Evolutionary conservation across 23 tunicate genomes (phyloP), one percentile per base, ranked within the genome.

Genomic region (Trididemnum nubilum): DNA sequence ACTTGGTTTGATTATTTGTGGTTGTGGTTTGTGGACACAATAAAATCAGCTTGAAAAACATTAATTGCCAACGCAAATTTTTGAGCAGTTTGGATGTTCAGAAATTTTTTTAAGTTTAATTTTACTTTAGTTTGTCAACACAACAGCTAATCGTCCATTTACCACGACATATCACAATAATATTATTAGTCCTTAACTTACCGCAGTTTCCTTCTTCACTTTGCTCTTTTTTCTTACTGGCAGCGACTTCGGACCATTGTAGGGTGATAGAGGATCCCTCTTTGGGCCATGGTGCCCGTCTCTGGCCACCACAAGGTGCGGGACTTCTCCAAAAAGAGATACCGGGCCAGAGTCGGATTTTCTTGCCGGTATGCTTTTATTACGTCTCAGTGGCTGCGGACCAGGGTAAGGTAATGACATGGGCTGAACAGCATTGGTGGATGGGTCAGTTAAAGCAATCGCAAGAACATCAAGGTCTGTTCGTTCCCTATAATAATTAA

Each of bases 231-330:
- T 73, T 7, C 33, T 7, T 2, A 22, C 58, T 21, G 78, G 78
- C 37, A 73, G 78, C 21, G 78, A 73, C 25, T n/a, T 38, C 2
- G 78, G 78, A 15, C 78, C 78, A 31, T 26, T 73, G 7, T 37
- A 18, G 3, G 3, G 58, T 9, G 32, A n/a, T 24, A 70, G 67
- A 64, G 73, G 75, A 22, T 36, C 81, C 22, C 64, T 29, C n/a
- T 19, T 34, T 29, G 74, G 38, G 5, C 70, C 38, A 73, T 74
- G 38, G 5, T 37, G 23, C 52, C 94, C 88, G 26, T 79, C 80
- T 38, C 97, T 40, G n/a, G 85, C 78, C 22, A 91, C 97, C 19
- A 91, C 86, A 25, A 91, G 76, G 35, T 79, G 90, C 4, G 90
- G 90, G 5, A 34, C 36, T 30, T 85, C 70, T 1, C 81, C 84